Evolutionary conservation across 2,113 vertebrate genomes (phyloP), one percentile per base, ranked within the genome.

Genomic region (Oxyura jamaicensis): DNA sequence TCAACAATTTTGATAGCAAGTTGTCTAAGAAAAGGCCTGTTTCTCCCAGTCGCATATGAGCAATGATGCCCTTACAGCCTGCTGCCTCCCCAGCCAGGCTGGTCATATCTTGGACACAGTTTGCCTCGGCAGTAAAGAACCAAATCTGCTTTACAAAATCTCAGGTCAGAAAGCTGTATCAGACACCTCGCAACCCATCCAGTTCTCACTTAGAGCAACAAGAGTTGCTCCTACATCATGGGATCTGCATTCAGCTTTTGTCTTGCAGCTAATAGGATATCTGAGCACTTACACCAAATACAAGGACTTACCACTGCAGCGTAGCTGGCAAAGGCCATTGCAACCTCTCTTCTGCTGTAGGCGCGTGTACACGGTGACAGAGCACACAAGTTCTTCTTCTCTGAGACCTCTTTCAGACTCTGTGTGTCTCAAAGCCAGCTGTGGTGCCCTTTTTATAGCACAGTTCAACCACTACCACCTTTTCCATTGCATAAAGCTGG

Each of bases 371-470:
- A 4, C 29, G 1, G 58, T 0, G 7, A n/a, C 6, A 55, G 60
- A 36, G 42, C 17, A 59, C 19, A 3, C 46, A 21, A 77, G 21
- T 31, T 89, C 56, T 86, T 58, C 71, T 92, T 46, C 79, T 46
- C 53, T 1, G 3, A 75, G 86, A 39, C 22, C 69, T 66, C 68
- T 79, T 59, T 72, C 39, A 23, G 44, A 36, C 63, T 52, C 35
- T 1, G 3, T 11, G 17, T 85, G 77, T 81, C 56, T 83, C 58
- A 19, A 50, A 88, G 77, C 8, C 55, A 52, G 26, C 1, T 12
- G 20, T 56, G 44, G 9, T 63, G 81, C 44, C 77, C 67, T 93
- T 92, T 96, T 97, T 97, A 97, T 97, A 93, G 62, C 10, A 16
- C 85, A 72, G 42, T 31, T 81, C 76, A 80, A 65, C 56, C 90